Evolutionary conservation across 2,888 invertebrate genomes (phyloP), one percentile per base, ranked within the genome.

Genomic region (Tachina grossa): DNA sequence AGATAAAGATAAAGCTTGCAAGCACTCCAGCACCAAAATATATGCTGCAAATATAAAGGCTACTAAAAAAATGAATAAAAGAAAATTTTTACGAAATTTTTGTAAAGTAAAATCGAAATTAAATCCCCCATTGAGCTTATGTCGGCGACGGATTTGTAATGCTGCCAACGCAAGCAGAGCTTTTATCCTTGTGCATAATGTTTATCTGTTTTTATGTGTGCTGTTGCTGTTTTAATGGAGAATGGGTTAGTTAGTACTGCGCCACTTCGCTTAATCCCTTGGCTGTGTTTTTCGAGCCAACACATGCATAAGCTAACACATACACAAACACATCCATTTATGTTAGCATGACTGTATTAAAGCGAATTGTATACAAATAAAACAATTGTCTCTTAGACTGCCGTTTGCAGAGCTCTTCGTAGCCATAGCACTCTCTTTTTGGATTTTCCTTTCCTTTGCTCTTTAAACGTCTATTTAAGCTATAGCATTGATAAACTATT

Each of bases 31-130:
- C 31, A 16, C 66, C 43, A 69, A n/a, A 59, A 45, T 53, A 57
- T 63, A 63, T 57, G 31, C 61, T 45, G 49, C 51, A 43, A 22
- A 55, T 55, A 47, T 14, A 45, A 55, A 19, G 79, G 19, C 31
- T 45, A 10, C 71, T 72, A 57, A 57, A 41, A 68, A 68, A 49
- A 6, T 31, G 31, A 31, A 31, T 31, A 5, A 71, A 79, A 14
- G 45, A 63, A 45, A 71, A n/a, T 57, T 47, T 72, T 57, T 16
- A 74, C 61, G 61, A 78, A 53, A 77, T 72, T 77, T 83, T 68
- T 66, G 76, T 66, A 85, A 87, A 87, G 79, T 74, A 84, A 85
- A 87, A 87, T 83, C 84, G 84, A 84, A 84, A 80, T 81, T 78
- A 85, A 87, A 86, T 86, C 87, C 84, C 76, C 69, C 53, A 61